Evolutionary conservation across 2,797 vertebrate species (phyloP).

Genomic region (Chrosomus eos): DNA sequence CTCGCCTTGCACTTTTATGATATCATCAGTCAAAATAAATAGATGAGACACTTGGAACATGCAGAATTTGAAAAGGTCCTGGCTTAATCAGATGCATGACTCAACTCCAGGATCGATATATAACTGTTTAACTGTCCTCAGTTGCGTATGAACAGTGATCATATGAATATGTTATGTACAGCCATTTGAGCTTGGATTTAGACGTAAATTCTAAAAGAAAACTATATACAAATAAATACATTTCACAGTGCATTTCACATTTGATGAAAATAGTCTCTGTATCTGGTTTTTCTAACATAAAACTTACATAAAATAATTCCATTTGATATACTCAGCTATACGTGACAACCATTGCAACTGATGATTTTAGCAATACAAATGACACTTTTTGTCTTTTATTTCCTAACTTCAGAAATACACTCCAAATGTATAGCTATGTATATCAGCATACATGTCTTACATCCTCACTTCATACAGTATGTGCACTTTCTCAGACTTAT

Average conservation of each 20-base stretch:
- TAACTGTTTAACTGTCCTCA: conserved; percentile 2
- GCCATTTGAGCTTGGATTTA: conserved; percentile 31
- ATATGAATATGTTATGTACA: conserved; percentile 47
- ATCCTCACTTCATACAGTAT: neutral
- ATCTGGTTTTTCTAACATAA: conserved; percentile 22
- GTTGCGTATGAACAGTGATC: conserved; percentile 1
- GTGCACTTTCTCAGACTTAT: conserved; percentile 22
- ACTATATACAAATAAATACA: conserved; percentile 55
- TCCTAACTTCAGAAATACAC: conserved; percentile 60
- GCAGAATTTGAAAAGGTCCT: conserved; percentile 9
- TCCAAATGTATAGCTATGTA: conserved; percentile 43
- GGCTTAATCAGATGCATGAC: neutral
- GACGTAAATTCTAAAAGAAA: conserved; percentile 35
- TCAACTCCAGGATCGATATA: neutral
- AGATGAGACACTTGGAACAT: conserved; percentile 19
- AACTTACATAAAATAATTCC: neutral
- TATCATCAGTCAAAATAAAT: neutral
- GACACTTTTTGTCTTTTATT: conserved; percentile 31
- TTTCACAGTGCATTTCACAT: conserved; percentile 61
- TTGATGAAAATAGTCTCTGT: conserved; percentile 53
- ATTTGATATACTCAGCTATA: neutral
- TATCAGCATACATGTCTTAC: conserved; percentile 23
- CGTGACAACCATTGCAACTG: neutral
- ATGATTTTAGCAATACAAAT: conserved; percentile 18
- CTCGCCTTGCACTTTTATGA: neutral